phyloP scores from a whole-genome alignment of 1,140 invertebrate species.

The Lepidurus apus region DNA sequence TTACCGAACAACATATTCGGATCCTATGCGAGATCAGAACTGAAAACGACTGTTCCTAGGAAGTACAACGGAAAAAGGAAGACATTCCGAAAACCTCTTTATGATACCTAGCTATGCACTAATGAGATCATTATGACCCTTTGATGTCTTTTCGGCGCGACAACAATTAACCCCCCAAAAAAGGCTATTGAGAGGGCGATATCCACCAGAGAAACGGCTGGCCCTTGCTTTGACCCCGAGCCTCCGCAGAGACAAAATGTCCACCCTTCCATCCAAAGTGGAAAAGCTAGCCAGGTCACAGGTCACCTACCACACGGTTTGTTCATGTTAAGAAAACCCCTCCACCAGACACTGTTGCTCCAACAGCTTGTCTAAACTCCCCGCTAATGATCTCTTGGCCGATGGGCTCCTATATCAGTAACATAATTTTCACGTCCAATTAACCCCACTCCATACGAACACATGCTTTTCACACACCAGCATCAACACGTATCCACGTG shows the following conservation, averaged over 20 bases:
- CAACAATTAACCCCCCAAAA: background rate
- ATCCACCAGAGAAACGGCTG: background rate
- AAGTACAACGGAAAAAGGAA: background rate
- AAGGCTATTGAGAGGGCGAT: background rate
- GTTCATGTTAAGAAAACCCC: background rate
- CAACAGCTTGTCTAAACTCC: slow-evolving; percentile 5
- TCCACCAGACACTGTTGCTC: background rate
- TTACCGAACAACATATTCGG: no score
- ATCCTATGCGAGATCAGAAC: no score
- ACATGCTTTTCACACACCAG: background rate
- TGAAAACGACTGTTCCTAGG: background rate
- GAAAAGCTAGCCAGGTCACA: slow-evolving; percentile 12
- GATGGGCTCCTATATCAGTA: background rate
- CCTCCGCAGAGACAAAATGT: background rate
- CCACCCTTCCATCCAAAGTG: background rate
- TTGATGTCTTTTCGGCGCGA: background rate
- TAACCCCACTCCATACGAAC: background rate
- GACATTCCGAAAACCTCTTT: background rate
- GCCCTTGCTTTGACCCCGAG: background rate
- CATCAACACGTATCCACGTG: background rate
- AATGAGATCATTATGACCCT: slow-evolving; percentile 11
- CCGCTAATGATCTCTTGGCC: background rate
- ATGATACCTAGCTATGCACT: background rate
- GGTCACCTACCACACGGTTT: background rate
- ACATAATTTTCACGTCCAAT: background rate